Evolutionary conservation across 2,797 vertebrate species (phyloP).

Genomic region (Halcyon badia): DNA sequence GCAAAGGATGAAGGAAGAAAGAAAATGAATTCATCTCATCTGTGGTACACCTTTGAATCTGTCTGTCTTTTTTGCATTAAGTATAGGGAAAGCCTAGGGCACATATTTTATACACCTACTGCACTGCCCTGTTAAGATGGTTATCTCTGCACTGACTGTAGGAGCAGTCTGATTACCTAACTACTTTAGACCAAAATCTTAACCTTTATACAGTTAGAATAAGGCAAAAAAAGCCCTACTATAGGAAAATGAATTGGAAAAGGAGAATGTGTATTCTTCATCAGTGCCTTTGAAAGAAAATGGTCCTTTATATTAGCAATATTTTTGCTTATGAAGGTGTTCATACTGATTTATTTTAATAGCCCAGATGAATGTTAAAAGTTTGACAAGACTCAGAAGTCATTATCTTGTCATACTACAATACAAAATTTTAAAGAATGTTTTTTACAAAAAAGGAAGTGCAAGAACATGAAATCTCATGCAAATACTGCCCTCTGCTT

Average conservation of each 20-base stretch:
- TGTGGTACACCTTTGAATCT: not conserved
- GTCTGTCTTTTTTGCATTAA: conserved; percentile 16
- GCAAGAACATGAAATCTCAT: not conserved
- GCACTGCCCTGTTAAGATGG: conserved; percentile 21
- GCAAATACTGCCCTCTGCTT: not conserved
- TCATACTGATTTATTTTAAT: not conserved
- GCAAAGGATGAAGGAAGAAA: not conserved
- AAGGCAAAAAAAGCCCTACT: not conserved
- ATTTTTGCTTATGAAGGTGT: not conserved
- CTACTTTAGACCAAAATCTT: not conserved
- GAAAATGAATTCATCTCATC: not conserved
- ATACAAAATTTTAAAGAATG: not conserved
- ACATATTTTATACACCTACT: conserved; percentile 52
- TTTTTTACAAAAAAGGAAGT: not conserved
- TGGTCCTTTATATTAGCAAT: not conserved
- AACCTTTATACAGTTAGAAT: not conserved
- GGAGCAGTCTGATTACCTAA: conserved; percentile 1
- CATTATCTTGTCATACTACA: not conserved
- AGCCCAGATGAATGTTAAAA: not conserved
- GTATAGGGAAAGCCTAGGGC: conserved; percentile 37
- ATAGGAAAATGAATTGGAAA: not conserved
- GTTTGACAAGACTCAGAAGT: not conserved
- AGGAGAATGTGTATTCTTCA: not conserved
- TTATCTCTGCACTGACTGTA: conserved; percentile 6
- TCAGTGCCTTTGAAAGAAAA: not conserved